phyloP scores from a whole-genome alignment of 2,797 vertebrate species.

The Neomorphus geoffroyi region DNA sequence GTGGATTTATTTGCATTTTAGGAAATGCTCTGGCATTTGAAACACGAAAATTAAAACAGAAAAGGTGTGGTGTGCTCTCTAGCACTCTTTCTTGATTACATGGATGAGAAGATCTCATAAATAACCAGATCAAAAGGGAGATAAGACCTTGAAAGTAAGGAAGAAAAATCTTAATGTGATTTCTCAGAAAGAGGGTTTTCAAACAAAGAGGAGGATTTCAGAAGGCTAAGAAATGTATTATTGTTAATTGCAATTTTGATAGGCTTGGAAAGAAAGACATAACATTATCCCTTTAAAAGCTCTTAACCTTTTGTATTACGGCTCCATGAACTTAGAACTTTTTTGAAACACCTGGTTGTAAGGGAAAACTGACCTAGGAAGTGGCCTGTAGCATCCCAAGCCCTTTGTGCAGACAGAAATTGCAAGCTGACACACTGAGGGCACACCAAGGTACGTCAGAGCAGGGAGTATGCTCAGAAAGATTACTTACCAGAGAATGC shows the following conservation, averaged over 20 bases:
- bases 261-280: background rate
- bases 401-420: background rate
- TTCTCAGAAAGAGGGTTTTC: background rate
- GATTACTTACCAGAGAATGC: background rate
- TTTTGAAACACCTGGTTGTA: background rate
- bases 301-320: background rate
- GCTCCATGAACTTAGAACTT: background rate
- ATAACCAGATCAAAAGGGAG: background rate
- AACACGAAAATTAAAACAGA: background rate
- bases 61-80: background rate
- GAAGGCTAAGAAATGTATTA: background rate
- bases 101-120: background rate
- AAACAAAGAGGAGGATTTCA: background rate
- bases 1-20: background rate
- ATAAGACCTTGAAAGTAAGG: background rate
- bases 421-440: background rate
- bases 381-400: background rate
- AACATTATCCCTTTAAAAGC: background rate
- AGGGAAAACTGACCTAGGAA: background rate
- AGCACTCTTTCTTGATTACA: background rate
- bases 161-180: background rate
- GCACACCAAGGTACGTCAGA: background rate
- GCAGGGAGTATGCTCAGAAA: background rate
- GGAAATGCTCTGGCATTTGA: background rate
- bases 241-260: background rate